phyloP scores from a whole-genome alignment of 2,113 vertebrate species.

The Eonycteris spelaea region DNA sequence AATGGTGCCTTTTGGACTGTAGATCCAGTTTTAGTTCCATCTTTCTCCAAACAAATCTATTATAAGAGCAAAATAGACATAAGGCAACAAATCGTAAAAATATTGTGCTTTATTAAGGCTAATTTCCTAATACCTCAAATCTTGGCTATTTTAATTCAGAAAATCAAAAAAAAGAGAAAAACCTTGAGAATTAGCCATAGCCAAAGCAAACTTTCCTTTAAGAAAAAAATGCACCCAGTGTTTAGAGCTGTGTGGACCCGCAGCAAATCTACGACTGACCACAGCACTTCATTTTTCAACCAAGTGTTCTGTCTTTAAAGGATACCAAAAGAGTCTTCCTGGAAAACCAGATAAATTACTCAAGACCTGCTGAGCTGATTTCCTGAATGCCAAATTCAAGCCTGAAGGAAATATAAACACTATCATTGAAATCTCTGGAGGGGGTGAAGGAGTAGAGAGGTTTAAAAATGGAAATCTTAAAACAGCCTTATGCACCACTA shows the following conservation, averaged over 20 bases:
- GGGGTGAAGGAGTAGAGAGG: background rate
- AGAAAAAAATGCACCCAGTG: background rate
- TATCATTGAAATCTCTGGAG: conserved; percentile 45
- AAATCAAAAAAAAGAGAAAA: background rate
- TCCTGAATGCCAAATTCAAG: conserved; percentile 40
- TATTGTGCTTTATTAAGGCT: background rate
- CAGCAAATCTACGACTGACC: background rate
- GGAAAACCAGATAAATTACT: conserved; percentile 40
- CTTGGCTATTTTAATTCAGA: conserved; percentile 5
- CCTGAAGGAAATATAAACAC: conserved; percentile 42
- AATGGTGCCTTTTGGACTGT: conserved; percentile 59
- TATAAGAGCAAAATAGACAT: background rate
- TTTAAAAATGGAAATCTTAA: conserved; percentile 43
- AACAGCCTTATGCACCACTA: background rate
- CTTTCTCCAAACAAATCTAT: background rate
- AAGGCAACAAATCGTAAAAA: background rate
- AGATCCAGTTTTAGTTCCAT: conserved; percentile 23
- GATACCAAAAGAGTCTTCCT: background rate
- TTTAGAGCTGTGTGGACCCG: background rate
- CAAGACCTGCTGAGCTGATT: conserved; percentile 6
- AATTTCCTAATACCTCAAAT: background rate
- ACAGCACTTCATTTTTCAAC: background rate
- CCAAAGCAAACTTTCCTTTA: background rate
- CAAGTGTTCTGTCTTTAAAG: conserved; percentile 4
- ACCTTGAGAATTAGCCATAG: background rate